Evolutionary conservation across 1,140 invertebrate species (phyloP).

Genomic region (Agrilus planipennis): DNA sequence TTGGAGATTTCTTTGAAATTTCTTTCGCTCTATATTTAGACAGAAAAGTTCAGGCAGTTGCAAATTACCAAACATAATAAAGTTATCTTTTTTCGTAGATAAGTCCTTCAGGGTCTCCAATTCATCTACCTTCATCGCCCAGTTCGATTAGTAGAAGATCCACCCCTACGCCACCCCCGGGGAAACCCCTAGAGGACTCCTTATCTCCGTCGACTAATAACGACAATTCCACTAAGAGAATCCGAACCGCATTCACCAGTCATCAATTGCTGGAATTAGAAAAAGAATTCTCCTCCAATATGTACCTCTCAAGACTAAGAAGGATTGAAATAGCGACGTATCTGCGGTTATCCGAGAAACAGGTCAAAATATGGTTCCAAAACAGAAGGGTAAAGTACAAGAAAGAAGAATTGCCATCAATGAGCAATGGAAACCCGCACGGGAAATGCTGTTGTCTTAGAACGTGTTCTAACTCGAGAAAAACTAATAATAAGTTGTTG

Average conservation of each 20-base stretch:
- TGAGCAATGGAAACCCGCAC: conserved; percentile 1
- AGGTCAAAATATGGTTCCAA: conserved; percentile 94
- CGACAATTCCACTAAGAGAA: conserved; percentile 59
- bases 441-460: conserved; percentile 25
- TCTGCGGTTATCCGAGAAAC: conserved; percentile 80
- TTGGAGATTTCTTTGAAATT: no score
- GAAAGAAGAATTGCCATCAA: conserved; percentile 52
- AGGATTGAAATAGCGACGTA: conserved; percentile 87
- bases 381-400: conserved; percentile 85
- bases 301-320: conserved; percentile 77
- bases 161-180: conserved; percentile 43
- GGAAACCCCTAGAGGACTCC: conserved; percentile 33
- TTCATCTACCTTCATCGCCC: conserved; percentile 37
- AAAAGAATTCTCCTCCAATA: conserved; percentile 81
- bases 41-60: no score
- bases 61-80: background rate
- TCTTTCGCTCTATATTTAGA: no score
- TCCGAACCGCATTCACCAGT: conserved; percentile 86
- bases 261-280: conserved; percentile 84
- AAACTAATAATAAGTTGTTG: conserved; percentile 16
- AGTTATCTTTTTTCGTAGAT: background rate
- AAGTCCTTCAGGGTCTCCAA: conserved; percentile 31
- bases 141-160: conserved; percentile 38
- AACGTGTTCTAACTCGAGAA: conserved; percentile 16
- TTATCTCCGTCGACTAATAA: conserved; percentile 48